Evolutionary conservation across 1,140 invertebrate genomes (phyloP).

Genomic region (Centruroides sculpturatus): DNA sequence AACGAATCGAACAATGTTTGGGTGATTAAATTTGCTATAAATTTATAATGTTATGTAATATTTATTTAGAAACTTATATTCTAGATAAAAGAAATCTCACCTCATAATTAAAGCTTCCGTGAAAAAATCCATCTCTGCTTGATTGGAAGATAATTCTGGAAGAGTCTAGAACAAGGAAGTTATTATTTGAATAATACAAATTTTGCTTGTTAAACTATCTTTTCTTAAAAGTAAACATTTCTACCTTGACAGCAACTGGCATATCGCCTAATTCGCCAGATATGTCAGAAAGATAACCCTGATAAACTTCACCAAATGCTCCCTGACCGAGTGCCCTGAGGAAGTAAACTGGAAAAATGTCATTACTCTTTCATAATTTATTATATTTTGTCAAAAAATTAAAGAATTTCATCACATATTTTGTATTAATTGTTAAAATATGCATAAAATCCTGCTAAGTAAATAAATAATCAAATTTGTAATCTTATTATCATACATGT

Average conservation of each 20-base stretch:
- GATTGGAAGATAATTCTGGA: conserved; percentile 68
- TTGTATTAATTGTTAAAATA: too few species aligned
- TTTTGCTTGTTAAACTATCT: background rate
- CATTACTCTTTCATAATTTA: too few species aligned
- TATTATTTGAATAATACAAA: background rate
- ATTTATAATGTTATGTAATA: too few species aligned
- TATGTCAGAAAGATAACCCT: conserved; percentile 44
- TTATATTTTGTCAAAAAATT: too few species aligned
- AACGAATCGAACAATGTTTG: conserved; percentile 87
- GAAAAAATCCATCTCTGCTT: conserved; percentile 87
- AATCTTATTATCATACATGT: too few species aligned
- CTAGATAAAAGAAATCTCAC: background rate
- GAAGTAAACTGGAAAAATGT: background rate
- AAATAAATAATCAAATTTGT: too few species aligned
- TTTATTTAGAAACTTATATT: too few species aligned
- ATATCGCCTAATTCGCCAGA: background rate
- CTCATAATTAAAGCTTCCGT: conserved; percentile 96
- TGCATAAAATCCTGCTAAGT: too few species aligned
- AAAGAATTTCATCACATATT: too few species aligned
- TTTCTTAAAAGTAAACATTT: background rate
- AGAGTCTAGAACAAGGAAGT: conserved; percentile 40
- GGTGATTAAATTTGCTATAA: conserved; percentile 74
- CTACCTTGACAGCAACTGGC: conserved; percentile 1
- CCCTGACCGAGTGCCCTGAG: conserved; percentile 80
- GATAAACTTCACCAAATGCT: conserved; percentile 93